phyloP scores from a whole-genome alignment of 2,113 vertebrate species.

The Dipodomys merriami region DNA sequence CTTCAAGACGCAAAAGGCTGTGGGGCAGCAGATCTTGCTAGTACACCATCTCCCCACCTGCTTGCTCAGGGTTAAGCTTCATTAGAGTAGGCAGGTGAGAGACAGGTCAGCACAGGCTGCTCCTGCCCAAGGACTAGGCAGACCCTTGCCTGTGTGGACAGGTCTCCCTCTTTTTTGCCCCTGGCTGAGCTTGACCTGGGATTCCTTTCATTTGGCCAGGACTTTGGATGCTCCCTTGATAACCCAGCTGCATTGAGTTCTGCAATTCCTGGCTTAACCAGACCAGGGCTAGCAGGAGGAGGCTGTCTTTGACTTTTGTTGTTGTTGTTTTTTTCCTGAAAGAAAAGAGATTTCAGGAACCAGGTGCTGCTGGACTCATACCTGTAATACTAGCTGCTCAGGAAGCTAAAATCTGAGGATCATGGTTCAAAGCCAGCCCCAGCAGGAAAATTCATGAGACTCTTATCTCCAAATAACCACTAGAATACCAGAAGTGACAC shows the following conservation, averaged over 20 bases:
- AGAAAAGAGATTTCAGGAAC: constrained; percentile 1
- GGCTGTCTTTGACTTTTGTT: neutral
- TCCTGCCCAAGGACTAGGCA: neutral
- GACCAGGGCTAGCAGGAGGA: neutral
- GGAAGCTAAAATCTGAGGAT: too few relatives aligned
- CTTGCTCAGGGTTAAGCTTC: neutral
- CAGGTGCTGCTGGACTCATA: too few relatives aligned
- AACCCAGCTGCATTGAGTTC: neutral
- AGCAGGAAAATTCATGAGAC: too few relatives aligned
- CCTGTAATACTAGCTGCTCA: too few relatives aligned
- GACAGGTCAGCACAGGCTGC: neutral
- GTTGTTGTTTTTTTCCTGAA: neutral
- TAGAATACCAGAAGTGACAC: too few relatives aligned
- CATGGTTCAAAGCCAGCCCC: too few relatives aligned
- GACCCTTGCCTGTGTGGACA: neutral
- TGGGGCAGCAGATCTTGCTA: neutral
- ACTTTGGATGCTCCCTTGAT: neutral
- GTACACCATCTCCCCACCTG: neutral
- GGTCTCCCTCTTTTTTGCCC: neutral
- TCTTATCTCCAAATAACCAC: too few relatives aligned
- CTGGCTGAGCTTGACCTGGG: neutral
- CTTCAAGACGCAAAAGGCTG: neutral
- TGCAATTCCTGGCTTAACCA: neutral
- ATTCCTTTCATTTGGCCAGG: neutral
- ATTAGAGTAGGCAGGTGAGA: neutral